Conservation (phyloP, 1,140 invertebrate genomes). For the Pogonus chalceus region DNA sequence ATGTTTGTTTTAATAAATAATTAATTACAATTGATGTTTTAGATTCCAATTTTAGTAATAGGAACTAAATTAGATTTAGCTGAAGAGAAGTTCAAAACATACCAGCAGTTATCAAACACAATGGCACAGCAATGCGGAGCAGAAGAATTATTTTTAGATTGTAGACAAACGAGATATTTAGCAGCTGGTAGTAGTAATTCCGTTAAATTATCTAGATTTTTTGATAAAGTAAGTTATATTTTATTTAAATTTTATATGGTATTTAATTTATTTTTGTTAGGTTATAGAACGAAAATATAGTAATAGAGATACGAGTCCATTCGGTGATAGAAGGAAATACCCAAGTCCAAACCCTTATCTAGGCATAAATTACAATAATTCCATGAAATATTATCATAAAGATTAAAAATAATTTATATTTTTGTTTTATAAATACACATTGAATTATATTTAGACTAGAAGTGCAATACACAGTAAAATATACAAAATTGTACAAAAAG, state of each 20-base stretch:
- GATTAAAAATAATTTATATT: constrained; percentile 37
- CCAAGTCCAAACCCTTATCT: background rate
- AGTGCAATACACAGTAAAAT: background rate
- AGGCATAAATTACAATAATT: constrained; percentile 33
- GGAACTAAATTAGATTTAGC: constrained; percentile 86
- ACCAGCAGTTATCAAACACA: constrained; percentile 29
- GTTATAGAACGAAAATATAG: constrained; percentile 65
- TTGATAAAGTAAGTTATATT: constrained; percentile 64
- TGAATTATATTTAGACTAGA: background rate
- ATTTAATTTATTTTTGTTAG: constrained; percentile 19
- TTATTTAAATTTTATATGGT: background rate
- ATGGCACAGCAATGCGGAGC: constrained; percentile 85
- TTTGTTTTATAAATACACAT: background rate
- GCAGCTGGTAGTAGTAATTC: constrained; percentile 87
- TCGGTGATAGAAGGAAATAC: constrained; percentile 38
- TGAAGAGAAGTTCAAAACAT: constrained; percentile 55
- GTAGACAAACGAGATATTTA: constrained; percentile 66
- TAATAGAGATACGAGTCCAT: constrained; percentile 38
- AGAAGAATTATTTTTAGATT: constrained; percentile 87
- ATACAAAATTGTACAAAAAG: background rate
- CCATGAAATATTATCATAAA: constrained; percentile 49
- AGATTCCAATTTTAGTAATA: constrained; percentile 86
- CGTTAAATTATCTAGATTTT: constrained; percentile 86
- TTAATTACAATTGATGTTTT: constrained; percentile 23
- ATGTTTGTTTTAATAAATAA: constrained; percentile 7